These are phyloP conservation scores for Ia io DNA, from an alignment of 2,113 vertebrate species.

Conservation along the genomic window DNA sequence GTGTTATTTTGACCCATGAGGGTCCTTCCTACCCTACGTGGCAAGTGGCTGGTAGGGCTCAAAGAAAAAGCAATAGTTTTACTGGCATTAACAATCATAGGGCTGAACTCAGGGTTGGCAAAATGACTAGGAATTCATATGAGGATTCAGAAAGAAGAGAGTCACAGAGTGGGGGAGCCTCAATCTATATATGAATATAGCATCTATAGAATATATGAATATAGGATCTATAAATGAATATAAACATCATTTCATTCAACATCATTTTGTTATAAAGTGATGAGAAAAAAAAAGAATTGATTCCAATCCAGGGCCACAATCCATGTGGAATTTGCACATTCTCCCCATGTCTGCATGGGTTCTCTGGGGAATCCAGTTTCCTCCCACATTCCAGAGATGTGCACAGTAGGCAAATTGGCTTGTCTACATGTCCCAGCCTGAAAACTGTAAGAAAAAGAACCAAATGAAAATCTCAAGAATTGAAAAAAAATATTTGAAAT, in stretches of 20 bases:
- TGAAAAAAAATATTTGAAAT: background rate
- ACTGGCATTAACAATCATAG: background rate
- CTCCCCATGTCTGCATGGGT: background rate
- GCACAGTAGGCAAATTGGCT: background rate
- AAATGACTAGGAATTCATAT: background rate
- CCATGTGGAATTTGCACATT: background rate
- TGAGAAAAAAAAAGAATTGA: background rate
- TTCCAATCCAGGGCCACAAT: background rate
- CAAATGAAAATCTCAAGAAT: background rate
- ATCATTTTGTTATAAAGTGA: background rate
- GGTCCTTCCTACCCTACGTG: background rate
- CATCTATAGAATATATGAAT: no score
- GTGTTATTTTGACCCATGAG: background rate
- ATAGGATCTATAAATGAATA: no score
- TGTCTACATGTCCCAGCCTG: background rate
- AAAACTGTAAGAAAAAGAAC: background rate
- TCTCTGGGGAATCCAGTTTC: background rate
- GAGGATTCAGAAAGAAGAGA: background rate
- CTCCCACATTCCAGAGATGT: background rate
- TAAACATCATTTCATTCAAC: background rate
- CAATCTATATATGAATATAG: background rate
- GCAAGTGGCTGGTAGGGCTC: background rate
- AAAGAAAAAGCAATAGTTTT: background rate
- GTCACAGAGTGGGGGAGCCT: background rate
- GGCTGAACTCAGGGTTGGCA: background rate